Percentiles rank a stretch among this genome's conserved stretches.
Evolutionary conservation across 64 coral and sea anemone species (phyloP).

Genomic region (Trachythela sp.): DNA sequence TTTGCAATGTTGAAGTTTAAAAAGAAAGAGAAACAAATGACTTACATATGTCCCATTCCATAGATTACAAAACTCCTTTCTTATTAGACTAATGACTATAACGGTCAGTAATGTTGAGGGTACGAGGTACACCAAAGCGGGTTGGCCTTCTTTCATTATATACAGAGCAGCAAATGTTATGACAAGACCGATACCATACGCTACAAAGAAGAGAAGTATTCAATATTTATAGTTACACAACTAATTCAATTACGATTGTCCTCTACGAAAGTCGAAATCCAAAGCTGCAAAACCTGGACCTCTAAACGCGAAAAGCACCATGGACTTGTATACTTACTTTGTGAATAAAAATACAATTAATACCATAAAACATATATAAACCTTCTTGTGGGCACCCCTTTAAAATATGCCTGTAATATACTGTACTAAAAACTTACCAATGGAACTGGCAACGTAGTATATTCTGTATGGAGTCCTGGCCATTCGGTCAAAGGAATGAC

Average conservation of each 20-base stretch:
- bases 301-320: too few relatives aligned
- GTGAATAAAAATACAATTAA: too few relatives aligned
- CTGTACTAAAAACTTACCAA: conserved; percentile 46
- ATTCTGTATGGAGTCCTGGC: conserved; percentile 72
- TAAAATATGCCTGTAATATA: too few relatives aligned
- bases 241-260: too few relatives aligned
- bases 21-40: too few relatives aligned
- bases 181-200: conserved; percentile 81
- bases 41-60: conserved; percentile 65
- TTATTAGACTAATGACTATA: conserved; percentile 44
- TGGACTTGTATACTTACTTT: too few relatives aligned
- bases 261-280: too few relatives aligned
- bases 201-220: conserved; percentile 50
- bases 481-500: conserved; percentile 93
- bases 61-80: conserved; percentile 71
- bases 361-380: too few relatives aligned
- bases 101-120: conserved; percentile 70
- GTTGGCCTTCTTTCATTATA: conserved; percentile 88
- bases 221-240: not conserved
- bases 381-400: too few relatives aligned
- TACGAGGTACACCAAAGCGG: conserved; percentile 82
- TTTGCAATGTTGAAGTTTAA: too few relatives aligned
- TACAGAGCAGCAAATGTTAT: conserved; percentile 90
- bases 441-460: conserved; percentile 72
- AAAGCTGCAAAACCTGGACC: too few relatives aligned